Conservation (phyloP, 2,888 invertebrate species). For the Macrosoma leucophasiata region DNA sequence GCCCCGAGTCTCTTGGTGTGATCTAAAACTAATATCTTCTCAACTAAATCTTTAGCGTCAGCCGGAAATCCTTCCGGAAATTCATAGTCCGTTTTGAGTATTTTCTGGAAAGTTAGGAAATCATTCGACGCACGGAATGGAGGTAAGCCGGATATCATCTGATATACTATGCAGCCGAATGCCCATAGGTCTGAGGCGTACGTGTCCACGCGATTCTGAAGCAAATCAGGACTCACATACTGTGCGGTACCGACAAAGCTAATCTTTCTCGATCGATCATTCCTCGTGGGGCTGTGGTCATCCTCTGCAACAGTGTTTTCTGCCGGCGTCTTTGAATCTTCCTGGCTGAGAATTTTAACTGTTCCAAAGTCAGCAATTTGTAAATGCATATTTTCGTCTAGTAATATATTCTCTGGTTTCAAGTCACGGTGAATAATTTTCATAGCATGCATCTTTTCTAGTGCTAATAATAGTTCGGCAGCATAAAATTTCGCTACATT, state of each 20-base stretch:
- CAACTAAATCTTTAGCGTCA: conserved; percentile 90
- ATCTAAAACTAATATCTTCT: conserved; percentile 88
- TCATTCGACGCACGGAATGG: conserved; percentile 95
- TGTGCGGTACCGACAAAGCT: conserved; percentile 99
- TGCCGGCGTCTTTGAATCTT: conserved; percentile 40
- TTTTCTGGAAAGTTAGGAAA: conserved; percentile 97
- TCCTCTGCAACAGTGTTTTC: conserved; percentile 34
- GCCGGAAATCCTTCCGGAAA: conserved; percentile 94
- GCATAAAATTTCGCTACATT: conserved; percentile 95
- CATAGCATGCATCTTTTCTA: conserved; percentile 92
- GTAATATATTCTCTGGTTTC: conserved; percentile 98
- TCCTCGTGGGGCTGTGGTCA: conserved; percentile 41
- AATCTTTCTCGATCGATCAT: conserved; percentile 78
- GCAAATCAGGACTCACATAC: conserved; percentile 97
- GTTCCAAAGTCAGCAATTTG: conserved; percentile 98
- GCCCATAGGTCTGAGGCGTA: conserved; percentile 97
- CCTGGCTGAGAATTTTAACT: conserved; percentile 84
- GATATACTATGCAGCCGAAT: conserved; percentile 96
- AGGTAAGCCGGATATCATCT: conserved; percentile 95
- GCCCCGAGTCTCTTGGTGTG: conserved; percentile 89
- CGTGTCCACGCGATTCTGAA: conserved; percentile 85
- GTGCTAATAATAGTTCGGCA: conserved; percentile 93
- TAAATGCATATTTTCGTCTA: conserved; percentile 97
- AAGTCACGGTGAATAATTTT: conserved; percentile 96
- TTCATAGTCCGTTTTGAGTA: conserved; percentile 91